A percentile compares a stretch with the other conserved stretches of the same genome.
Evolutionary conservation across 37 sponge, comb jelly and placozoan species (phyloP).

Genomic region (Geodia barretti): DNA sequence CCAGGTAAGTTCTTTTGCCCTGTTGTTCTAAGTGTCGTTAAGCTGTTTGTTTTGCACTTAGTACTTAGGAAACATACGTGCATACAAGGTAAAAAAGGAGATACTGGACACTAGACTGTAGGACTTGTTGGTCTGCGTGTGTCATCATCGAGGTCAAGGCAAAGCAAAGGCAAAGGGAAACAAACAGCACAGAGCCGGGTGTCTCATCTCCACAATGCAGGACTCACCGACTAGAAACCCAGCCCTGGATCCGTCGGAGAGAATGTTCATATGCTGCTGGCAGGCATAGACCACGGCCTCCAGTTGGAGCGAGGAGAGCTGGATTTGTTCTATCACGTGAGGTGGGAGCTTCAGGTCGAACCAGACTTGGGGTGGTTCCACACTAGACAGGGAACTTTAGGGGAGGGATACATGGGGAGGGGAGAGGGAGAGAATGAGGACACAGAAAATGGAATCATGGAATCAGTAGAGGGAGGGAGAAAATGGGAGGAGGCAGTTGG

Average conservation of each 20-base stretch:
- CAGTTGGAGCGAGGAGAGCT: conserved; percentile 86
- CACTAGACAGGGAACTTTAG: conserved; percentile 89
- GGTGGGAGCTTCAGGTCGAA: conserved; percentile 82
- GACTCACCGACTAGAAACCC: conserved; percentile 88
- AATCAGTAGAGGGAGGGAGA: not conserved
- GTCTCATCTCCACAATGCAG: not conserved
- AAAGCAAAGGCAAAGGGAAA: not conserved
- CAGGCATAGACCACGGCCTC: conserved; percentile 93
- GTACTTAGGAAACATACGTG: too few relatives aligned
- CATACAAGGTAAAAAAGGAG: too few relatives aligned
- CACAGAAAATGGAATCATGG: not conserved
- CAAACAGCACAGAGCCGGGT: not conserved
- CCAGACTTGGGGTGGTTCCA: conserved; percentile 88
- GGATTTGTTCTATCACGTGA: conserved; percentile 51
- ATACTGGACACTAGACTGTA: too few relatives aligned
- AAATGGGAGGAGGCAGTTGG: not conserved
- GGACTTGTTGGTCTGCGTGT: too few relatives aligned
- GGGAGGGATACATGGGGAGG: too few relatives aligned
- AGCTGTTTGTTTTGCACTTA: too few relatives aligned
- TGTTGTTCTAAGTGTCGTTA: too few relatives aligned
- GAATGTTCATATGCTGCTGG: conserved; percentile 93
- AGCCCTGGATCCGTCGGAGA: conserved; percentile 79
- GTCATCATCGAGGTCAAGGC: too few relatives aligned
- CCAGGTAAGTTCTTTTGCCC: too few relatives aligned
- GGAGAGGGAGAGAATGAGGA: not conserved